Base-by-base conservation (phyloP, 2,888 invertebrate species). In the Rhagonycha fulva region DNA sequence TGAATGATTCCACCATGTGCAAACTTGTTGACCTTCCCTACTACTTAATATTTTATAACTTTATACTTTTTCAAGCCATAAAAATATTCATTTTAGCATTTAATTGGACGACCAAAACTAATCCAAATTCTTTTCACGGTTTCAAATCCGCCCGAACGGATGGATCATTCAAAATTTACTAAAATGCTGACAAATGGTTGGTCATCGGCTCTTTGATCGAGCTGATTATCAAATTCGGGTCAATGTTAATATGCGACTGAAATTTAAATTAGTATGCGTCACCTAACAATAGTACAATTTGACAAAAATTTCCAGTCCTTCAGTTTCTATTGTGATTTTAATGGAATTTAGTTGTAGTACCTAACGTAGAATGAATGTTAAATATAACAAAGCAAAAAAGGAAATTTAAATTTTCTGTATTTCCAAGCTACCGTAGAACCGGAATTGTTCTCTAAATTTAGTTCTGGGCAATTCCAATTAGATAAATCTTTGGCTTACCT, bases 11-110 rank as follows among this genome's bases (percentile, higher is more conserved):
- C 74, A 76, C 79, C 81, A 82, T 82, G 81, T 81, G 79, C 78
- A 81, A 66, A 82, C 81, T 82, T 73, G 82, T 81, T 82, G 82
- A 82, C 82, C 82, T 82, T 82, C 82, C 80, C 82, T 80, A 81
- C 81, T 78, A 73, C 47, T 47, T 47, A 47, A 47, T 47, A 47
- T 47, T 47, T 70, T 30, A 72, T 47, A 71, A 72, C 30, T 71
- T 71, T 30, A 30, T 24, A 61, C 19, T 62, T 61, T 70, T 70
- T 14, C 47, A 62, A 70, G 5, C 19, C 12, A 60, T 70, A 47
- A 12, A 47, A 12, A 47, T 47, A n/a, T 47, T 47, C n/a, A n/a
- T n/a, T n/a, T n/a, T 47, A 47, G 32, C 32, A 47, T 47, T 47
- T 47, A 47, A 47, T 12, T 47, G 32, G 11, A 47, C 4, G 32